phyloP scores from a whole-genome alignment of 2,888 invertebrate species.

The Belgica antarctica region DNA sequence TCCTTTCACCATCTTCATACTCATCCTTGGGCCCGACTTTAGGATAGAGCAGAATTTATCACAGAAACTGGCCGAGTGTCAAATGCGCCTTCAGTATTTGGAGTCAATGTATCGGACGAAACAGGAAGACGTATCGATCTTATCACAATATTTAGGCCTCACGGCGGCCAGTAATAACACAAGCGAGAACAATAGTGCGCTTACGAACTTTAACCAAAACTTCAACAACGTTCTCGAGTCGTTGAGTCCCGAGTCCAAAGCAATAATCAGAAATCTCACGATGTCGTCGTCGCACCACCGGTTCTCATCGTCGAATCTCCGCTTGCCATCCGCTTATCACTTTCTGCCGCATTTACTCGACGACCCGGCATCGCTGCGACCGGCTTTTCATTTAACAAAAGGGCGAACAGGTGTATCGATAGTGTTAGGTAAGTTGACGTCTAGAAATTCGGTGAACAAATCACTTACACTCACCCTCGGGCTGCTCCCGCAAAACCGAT shows the following conservation, averaged over 20 bases:
- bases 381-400: constrained; percentile 74
- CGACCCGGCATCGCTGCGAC: constrained; percentile 71
- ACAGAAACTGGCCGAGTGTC: constrained; percentile 71
- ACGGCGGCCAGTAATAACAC: constrained; percentile 49
- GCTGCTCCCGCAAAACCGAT: neutral
- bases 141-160: constrained; percentile 65
- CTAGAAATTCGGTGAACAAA: neutral
- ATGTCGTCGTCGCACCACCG: constrained; percentile 57
- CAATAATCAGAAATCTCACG: constrained; percentile 52
- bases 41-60: constrained; percentile 66
- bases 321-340: constrained; percentile 77
- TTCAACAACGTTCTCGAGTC: constrained; percentile 49
- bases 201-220: constrained; percentile 8
- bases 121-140: constrained; percentile 71
- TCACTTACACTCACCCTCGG: neutral
- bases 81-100: constrained; percentile 73
- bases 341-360: constrained; percentile 84
- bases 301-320: constrained; percentile 58
- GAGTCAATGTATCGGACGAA: constrained; percentile 74
- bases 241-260: constrained; percentile 55
- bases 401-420: constrained; percentile 74
- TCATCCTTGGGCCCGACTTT: constrained; percentile 61
- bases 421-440: constrained; percentile 62
- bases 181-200: constrained; percentile 34
- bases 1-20: constrained; percentile 59